A percentile compares a stretch with the other conserved stretches of the same genome.
Conservation (phyloP, 2,113 vertebrate genomes). For the Brachyhypopomus gauderio region DNA sequence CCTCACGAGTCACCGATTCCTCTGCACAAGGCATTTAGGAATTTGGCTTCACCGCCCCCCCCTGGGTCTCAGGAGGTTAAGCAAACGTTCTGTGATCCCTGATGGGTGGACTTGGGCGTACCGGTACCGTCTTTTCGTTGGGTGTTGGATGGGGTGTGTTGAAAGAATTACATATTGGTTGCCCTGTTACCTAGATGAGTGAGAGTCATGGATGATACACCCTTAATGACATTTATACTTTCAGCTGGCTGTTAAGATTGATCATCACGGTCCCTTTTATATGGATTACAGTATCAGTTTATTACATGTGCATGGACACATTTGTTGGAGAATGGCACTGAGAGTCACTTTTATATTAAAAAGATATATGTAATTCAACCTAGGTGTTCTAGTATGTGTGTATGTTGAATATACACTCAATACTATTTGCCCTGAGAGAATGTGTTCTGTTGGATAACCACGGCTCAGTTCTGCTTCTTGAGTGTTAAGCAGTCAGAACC, state of each 20-base stretch:
- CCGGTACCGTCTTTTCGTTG: conserved; percentile 14
- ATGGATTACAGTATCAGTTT: conserved; percentile 52
- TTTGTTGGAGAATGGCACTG: conserved; percentile 59
- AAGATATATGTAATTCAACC: conserved; percentile 38
- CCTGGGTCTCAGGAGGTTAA: background rate
- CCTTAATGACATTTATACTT: conserved; percentile 39
- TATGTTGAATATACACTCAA: conserved; percentile 61
- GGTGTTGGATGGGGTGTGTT: conserved; percentile 7
- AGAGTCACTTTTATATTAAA: conserved; percentile 52
- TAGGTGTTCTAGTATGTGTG: conserved; percentile 52
- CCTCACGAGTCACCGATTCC: too few relatives aligned
- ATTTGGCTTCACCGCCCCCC: too few relatives aligned
- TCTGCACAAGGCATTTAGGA: too few relatives aligned
- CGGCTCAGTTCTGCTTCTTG: background rate
- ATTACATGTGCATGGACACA: conserved; percentile 69
- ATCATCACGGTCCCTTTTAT: conserved; percentile 43
- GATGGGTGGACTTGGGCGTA: conserved; percentile 1
- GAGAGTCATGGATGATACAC: conserved; percentile 12
- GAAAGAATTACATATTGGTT: conserved; percentile 3
- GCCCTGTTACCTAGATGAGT: background rate
- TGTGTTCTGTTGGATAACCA: background rate
- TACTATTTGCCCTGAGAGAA: conserved; percentile 35
- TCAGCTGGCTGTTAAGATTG: conserved; percentile 26
- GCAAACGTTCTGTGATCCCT: conserved; percentile 44
- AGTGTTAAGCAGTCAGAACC: conserved; percentile 5